Evolutionary conservation across 2,797 vertebrate genomes (phyloP).

Genomic region (Hemibagrus guttatus): DNA sequence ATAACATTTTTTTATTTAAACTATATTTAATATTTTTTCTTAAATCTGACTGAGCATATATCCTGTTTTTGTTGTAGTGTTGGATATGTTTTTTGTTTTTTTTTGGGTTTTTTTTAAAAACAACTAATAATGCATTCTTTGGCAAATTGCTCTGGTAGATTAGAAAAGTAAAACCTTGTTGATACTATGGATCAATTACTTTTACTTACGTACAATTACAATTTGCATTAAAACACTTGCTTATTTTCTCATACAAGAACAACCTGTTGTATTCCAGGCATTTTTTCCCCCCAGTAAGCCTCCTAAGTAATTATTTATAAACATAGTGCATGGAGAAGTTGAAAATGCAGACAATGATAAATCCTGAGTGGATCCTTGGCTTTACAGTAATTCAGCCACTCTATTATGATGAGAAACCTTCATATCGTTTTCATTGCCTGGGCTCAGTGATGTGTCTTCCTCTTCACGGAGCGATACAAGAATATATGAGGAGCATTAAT

Average conservation of each 20-base stretch:
- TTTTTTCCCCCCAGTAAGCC: not conserved
- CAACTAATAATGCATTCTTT: not conserved
- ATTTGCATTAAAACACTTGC: not conserved
- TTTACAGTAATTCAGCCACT: constrained; percentile 41
- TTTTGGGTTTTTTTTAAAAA: too few relatives aligned
- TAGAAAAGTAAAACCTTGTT: not conserved
- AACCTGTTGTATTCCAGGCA: too few relatives aligned
- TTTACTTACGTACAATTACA: too few relatives aligned
- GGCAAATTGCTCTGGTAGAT: not conserved
- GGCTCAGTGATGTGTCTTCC: constrained; percentile 41
- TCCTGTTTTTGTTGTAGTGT: too few relatives aligned
- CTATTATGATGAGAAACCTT: constrained; percentile 42
- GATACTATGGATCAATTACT: not conserved
- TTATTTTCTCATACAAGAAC: not conserved
- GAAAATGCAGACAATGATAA: constrained; percentile 48
- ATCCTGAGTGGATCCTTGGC: constrained; percentile 44
- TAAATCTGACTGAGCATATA: too few relatives aligned
- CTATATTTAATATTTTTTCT: too few relatives aligned
- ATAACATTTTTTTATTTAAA: too few relatives aligned
- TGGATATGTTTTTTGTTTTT: too few relatives aligned
- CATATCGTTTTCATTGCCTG: constrained; percentile 33
- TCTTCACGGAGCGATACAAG: constrained; percentile 31
- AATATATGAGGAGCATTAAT: constrained; percentile 57
- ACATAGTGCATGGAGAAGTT: constrained; percentile 48
- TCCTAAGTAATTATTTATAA: constrained; percentile 41